A percentile compares a stretch with the other conserved stretches of the same genome.
Conservation (phyloP, 1,140 invertebrate genomes). For the Drosophila pectinifera region DNA sequence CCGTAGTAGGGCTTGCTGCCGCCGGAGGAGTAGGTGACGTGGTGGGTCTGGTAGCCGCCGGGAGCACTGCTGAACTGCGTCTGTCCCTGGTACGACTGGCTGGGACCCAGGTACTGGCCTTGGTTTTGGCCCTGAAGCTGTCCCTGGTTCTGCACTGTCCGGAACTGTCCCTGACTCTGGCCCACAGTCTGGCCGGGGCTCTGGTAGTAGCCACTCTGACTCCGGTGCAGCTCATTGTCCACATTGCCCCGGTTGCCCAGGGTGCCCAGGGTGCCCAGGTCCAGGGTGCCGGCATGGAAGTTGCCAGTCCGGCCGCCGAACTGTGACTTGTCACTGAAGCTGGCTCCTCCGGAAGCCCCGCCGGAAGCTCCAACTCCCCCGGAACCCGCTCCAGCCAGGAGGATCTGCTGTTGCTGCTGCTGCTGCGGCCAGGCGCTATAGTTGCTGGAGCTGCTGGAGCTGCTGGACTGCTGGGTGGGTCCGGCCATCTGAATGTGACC, state of each 20-base stretch:
- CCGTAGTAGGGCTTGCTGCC: slow-evolving; percentile 78
- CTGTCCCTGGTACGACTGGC: slow-evolving; percentile 39
- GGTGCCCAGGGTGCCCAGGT: slow-evolving; percentile 65
- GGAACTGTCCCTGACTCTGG: slow-evolving; percentile 29
- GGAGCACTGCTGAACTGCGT: slow-evolving; percentile 32
- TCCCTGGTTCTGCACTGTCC: not conserved
- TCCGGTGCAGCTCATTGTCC: slow-evolving; percentile 68
- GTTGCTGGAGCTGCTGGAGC: slow-evolving; percentile 27
- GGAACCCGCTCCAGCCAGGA: slow-evolving; percentile 22
- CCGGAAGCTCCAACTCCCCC: not conserved
- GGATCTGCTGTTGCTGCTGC: slow-evolving; percentile 47
- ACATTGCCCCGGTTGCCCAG: slow-evolving; percentile 65
- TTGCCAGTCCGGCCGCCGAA: slow-evolving; percentile 53
- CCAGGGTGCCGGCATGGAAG: slow-evolving; percentile 67
- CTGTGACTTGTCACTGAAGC: slow-evolving; percentile 49
- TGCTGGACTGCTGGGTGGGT: slow-evolving; percentile 14
- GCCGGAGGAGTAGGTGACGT: slow-evolving; percentile 48
- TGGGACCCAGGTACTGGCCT: slow-evolving; percentile 11
- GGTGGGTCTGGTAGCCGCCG: slow-evolving; percentile 44
- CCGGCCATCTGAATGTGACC: slow-evolving; percentile 76
- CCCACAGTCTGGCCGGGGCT: slow-evolving; percentile 4
- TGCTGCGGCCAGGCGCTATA: slow-evolving; percentile 19
- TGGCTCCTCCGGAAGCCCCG: slow-evolving; percentile 4
- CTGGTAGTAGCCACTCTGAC: slow-evolving; percentile 6
- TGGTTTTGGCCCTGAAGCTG: slow-evolving; percentile 17